A percentile compares a stretch with the other conserved stretches of the same genome.
phyloP scores from a whole-genome alignment of 2,888 invertebrate species.

The Aleiodes leptofemur region DNA sequence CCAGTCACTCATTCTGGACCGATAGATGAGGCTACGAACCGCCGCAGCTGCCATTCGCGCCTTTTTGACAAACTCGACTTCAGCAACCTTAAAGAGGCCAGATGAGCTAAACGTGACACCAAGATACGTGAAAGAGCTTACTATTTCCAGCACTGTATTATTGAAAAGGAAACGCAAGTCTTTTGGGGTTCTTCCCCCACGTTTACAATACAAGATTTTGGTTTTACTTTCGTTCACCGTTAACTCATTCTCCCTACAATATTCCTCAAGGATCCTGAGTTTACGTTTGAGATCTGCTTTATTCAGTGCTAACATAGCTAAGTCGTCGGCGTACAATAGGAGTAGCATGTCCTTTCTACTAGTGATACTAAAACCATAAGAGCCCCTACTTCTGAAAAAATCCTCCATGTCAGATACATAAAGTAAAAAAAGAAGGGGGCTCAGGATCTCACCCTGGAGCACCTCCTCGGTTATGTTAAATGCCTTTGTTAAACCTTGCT shows the following conservation, averaged over 20 bases:
- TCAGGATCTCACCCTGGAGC: too few species aligned
- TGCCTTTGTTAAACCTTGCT: background rate
- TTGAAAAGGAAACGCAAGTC: background rate
- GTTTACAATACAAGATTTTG: background rate
- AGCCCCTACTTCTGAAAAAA: background rate
- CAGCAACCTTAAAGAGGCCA: slow-evolving; percentile 21
- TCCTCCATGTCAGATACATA: background rate
- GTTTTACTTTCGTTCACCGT: background rate
- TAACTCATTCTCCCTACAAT: background rate
- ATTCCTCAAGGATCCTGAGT: background rate
- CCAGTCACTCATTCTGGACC: slow-evolving; percentile 32
- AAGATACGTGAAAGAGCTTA: slow-evolving; percentile 32
- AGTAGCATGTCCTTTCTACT: background rate
- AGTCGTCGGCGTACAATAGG: background rate
- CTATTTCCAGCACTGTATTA: background rate
- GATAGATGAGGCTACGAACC: slow-evolving; percentile 12
- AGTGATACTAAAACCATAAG: background rate
- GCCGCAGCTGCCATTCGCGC: slow-evolving; percentile 34
- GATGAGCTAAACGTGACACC: slow-evolving; percentile 35
- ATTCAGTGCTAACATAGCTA: background rate
- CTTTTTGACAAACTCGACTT: slow-evolving; percentile 38
- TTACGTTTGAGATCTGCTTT: background rate
- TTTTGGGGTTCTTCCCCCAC: background rate
- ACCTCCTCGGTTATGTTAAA: too few species aligned
- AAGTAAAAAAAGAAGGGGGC: background rate